A percentile compares a stretch with the other conserved stretches of the same genome.
These are phyloP conservation scores for Petrophora chlorosata DNA, from an alignment of 2,888 invertebrate genomes.

Conservation along the genomic window DNA sequence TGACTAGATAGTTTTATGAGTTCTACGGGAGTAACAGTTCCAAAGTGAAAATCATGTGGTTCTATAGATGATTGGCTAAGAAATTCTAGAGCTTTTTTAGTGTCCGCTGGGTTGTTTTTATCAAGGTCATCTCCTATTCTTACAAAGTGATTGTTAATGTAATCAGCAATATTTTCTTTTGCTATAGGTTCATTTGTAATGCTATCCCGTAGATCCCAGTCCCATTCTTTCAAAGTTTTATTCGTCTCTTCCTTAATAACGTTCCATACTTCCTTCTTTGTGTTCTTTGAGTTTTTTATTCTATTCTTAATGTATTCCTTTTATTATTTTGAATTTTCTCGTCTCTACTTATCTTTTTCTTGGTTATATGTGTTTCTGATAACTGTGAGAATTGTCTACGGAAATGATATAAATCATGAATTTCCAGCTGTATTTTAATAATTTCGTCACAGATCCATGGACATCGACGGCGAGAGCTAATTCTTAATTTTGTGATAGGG, in stretches of 20 bases:
- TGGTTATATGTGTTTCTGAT: neutral
- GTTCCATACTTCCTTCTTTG: constrained; percentile 1
- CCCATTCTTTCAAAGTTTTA: neutral
- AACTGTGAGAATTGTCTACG: neutral
- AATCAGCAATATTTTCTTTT: neutral
- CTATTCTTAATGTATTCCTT: neutral
- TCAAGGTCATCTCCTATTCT: neutral
- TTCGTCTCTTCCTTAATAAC: constrained; percentile 2
- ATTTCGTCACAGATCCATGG: constrained; percentile 2
- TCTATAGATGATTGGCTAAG: neutral
- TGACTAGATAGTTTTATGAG: too few species aligned
- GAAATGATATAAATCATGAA: constrained; percentile 1
- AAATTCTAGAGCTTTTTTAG: neutral
- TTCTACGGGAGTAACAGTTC: too few species aligned
- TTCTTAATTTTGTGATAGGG: neutral
- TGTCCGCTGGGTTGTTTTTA: neutral
- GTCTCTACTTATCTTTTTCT: neutral
- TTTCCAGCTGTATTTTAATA: neutral
- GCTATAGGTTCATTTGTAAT: neutral
- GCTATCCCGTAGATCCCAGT: neutral
- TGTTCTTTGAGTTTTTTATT: neutral
- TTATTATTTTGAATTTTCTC: neutral
- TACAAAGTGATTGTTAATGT: neutral
- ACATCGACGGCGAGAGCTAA: neutral
- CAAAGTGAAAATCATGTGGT: neutral